Percentiles rank a stretch among this genome's conserved stretches.
phyloP scores from a whole-genome alignment of 2,797 vertebrate species.

The Chaetophractus vellerosus region DNA sequence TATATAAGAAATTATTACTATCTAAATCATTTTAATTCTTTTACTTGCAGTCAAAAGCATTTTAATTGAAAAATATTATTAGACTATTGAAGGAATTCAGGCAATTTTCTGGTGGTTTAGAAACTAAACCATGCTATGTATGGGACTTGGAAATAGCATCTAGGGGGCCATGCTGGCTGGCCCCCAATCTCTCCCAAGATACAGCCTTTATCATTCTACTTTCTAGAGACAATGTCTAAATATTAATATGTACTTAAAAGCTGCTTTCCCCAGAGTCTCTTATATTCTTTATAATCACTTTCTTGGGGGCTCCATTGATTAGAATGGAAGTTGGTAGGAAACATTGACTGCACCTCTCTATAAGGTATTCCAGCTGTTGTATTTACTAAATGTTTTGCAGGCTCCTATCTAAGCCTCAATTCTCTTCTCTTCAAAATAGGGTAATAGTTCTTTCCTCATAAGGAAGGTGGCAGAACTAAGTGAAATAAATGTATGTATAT shows the following conservation, averaged over 20 bases:
- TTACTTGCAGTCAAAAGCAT: slow-evolving; percentile 51
- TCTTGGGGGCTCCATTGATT: not conserved
- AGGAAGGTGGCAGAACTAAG: not conserved
- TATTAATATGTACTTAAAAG: not conserved
- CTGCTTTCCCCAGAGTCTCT: not conserved
- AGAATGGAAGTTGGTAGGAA: not conserved
- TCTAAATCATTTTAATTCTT: not conserved
- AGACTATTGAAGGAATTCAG: slow-evolving; percentile 1
- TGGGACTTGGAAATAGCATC: not conserved
- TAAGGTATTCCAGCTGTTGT: not conserved
- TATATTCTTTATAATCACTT: not conserved
- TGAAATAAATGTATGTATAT: not conserved
- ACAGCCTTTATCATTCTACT: not conserved
- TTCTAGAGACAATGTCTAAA: not conserved
- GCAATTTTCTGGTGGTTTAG: not conserved
- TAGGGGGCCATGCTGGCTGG: not conserved
- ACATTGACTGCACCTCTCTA: not conserved
- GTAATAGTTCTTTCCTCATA: not conserved
- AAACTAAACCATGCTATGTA: not conserved
- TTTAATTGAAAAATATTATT: slow-evolving; percentile 35
- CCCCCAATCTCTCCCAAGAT: not conserved
- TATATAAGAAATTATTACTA: not conserved
- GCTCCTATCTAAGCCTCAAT: not conserved
- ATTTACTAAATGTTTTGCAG: not conserved
- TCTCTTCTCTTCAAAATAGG: not conserved